These are phyloP conservation scores for Nyctereutes procyonoides DNA, from an alignment of 2,113 vertebrate genomes.

Conservation along the genomic window DNA sequence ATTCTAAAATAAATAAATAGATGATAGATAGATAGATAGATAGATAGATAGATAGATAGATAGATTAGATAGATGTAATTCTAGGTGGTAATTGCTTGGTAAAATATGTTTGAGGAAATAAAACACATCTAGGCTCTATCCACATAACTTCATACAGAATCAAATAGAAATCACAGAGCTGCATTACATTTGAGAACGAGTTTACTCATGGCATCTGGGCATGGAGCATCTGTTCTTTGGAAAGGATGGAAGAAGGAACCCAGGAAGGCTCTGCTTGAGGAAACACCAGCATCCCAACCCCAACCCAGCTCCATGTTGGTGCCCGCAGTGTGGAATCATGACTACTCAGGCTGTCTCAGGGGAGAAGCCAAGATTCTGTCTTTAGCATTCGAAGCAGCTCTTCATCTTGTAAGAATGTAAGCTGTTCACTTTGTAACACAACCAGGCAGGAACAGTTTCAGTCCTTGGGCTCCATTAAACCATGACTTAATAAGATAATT, in stretches of 20 bases:
- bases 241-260: not conserved
- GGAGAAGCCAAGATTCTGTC: conserved; percentile 74
- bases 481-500: conserved; percentile 64
- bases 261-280: not conserved
- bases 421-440: conserved; percentile 69
- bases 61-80: not conserved
- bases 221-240: conserved; percentile 46
- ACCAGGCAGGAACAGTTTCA: conserved; percentile 58
- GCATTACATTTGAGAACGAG: conserved; percentile 44
- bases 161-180: conserved; percentile 31
- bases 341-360: conserved; percentile 6
- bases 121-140: not conserved
- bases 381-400: conserved; percentile 67
- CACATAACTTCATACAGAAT: not conserved
- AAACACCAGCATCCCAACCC: not conserved
- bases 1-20: not conserved
- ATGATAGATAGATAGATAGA: too few species aligned
- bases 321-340: conserved; percentile 55
- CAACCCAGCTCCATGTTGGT: not conserved
- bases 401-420: conserved; percentile 72
- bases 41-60: too few species aligned
- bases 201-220: conserved; percentile 34
- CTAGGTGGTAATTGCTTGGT: not conserved
- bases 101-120: not conserved
- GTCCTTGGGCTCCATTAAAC: conserved; percentile 72